These are phyloP conservation scores for Redunca redunca DNA, from an alignment of 2,113 vertebrate species.

Conservation along the genomic window DNA sequence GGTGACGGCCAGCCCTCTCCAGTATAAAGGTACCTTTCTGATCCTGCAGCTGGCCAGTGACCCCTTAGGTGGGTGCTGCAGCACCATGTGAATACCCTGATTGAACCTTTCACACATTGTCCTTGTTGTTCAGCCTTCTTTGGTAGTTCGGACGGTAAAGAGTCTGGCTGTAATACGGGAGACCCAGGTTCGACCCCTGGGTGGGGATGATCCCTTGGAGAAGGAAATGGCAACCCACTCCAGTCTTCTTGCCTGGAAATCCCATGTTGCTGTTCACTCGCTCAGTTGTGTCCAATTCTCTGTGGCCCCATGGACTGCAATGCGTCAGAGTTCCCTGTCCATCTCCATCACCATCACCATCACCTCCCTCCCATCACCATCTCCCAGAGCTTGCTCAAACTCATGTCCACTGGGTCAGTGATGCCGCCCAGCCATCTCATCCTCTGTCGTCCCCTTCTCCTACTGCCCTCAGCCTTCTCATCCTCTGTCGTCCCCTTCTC, in stretches of 20 bases:
- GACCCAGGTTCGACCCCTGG: background rate
- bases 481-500: background rate
- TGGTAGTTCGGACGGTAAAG: rapidly evolving
- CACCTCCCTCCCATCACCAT: background rate
- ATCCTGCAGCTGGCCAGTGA: background rate
- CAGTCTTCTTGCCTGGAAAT: background rate
- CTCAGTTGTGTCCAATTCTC: background rate
- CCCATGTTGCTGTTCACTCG: background rate
- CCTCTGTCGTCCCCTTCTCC: background rate
- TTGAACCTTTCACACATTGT: background rate
- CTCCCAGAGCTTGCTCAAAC: background rate
- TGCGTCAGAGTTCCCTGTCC: background rate
- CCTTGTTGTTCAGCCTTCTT: background rate
- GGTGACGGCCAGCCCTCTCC: rapidly evolving
- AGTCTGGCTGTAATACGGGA: background rate
- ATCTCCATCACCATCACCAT: background rate
- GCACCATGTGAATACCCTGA: rapidly evolving
- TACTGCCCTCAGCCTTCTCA: background rate
- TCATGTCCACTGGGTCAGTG: background rate
- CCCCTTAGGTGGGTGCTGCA: rapidly evolving
- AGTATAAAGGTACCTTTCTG: rapidly evolving
- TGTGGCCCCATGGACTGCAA: no score
- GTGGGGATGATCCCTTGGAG: background rate
- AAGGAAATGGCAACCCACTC: background rate
- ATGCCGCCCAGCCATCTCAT: background rate